Evolutionary conservation across 2,888 invertebrate species (phyloP).

Genomic region (Drosophila peninsularis): DNA sequence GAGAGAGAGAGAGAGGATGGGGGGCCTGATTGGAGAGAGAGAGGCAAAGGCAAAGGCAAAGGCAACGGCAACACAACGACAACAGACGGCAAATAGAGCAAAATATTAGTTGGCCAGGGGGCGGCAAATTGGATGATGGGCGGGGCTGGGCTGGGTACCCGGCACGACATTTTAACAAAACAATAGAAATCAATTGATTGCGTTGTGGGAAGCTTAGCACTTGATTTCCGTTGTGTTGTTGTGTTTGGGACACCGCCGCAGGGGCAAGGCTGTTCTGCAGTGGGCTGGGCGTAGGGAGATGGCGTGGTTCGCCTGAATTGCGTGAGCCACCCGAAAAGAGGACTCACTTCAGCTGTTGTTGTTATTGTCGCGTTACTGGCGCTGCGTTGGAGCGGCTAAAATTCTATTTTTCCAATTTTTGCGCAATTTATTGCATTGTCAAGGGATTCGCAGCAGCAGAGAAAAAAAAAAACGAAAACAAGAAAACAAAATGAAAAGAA

Average conservation of each 20-base stretch:
- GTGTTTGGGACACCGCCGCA: slow-evolving; percentile 50
- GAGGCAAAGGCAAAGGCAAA: slow-evolving; percentile 24
- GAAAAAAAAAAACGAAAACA: slow-evolving; percentile 12
- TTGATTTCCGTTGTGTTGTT: slow-evolving; percentile 74
- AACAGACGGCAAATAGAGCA: slow-evolving; percentile 67
- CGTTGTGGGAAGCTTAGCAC: slow-evolving; percentile 83
- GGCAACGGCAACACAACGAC: slow-evolving; percentile 29
- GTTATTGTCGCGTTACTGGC: slow-evolving; percentile 63
- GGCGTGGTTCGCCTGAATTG: slow-evolving; percentile 48
- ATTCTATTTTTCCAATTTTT: slow-evolving; percentile 81
- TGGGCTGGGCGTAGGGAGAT: slow-evolving; percentile 17
- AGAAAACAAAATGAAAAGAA: slow-evolving; percentile 37
- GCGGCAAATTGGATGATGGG: background rate
- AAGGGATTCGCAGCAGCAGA: slow-evolving; percentile 66
- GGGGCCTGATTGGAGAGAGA: slow-evolving; percentile 8
- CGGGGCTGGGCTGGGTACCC: slow-evolving; percentile 39
- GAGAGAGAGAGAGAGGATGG: slow-evolving; percentile 1
- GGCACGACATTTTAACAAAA: slow-evolving; percentile 80
- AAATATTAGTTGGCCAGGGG: slow-evolving; percentile 39
- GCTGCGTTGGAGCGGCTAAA: slow-evolving; percentile 76
- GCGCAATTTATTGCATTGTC: slow-evolving; percentile 81
- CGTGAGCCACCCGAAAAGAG: slow-evolving; percentile 61
- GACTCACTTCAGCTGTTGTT: slow-evolving; percentile 37
- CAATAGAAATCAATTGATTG: slow-evolving; percentile 82
- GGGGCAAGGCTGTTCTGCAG: slow-evolving; percentile 22